Conservation (phyloP, 2,888 invertebrate species). For the Rhabditoides inermis region DNA sequence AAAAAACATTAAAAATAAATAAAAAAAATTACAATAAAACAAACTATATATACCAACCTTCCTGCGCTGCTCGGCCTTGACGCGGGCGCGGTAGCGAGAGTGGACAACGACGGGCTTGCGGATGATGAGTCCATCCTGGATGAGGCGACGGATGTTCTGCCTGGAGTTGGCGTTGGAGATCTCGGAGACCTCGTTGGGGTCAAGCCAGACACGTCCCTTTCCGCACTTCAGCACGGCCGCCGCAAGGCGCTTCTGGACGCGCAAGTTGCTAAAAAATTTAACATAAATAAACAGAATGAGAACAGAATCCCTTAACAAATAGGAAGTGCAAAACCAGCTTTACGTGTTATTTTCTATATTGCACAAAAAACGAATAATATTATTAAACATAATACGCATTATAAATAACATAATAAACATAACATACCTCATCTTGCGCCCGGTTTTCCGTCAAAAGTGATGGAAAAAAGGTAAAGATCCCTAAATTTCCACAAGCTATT, state of each 20-base stretch:
- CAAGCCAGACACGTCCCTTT: conserved; percentile 95
- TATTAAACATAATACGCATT: not conserved
- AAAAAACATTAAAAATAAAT: not conserved
- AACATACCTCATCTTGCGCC: conserved; percentile 9
- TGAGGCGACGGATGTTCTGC: conserved; percentile 79
- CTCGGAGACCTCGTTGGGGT: conserved; percentile 99
- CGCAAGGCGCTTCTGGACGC: conserved; percentile 97
- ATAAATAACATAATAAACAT: not conserved
- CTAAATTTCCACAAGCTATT: too few relatives aligned
- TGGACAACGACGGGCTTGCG: conserved; percentile 98
- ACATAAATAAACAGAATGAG: too few relatives aligned
- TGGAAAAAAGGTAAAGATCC: too few relatives aligned
- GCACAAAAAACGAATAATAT: too few relatives aligned
- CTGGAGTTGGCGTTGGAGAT: conserved; percentile 98
- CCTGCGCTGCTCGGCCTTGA: conserved; percentile 90
- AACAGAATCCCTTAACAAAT: too few relatives aligned
- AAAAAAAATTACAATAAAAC: conserved; percentile 1
- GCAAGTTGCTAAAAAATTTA: conserved; percentile 65
- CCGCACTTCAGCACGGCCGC: conserved; percentile 98
- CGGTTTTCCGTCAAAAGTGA: conserved; percentile 3
- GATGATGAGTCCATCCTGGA: conserved; percentile 99
- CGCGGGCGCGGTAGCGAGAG: conserved; percentile 91
- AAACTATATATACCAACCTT: conserved; percentile 59
- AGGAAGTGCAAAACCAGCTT: too few relatives aligned
- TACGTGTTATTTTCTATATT: too few relatives aligned